Evolutionary conservation across 2,888 invertebrate genomes (phyloP), one percentile per base, ranked within the genome.

Genomic region (Agrochola circellaris): DNA sequence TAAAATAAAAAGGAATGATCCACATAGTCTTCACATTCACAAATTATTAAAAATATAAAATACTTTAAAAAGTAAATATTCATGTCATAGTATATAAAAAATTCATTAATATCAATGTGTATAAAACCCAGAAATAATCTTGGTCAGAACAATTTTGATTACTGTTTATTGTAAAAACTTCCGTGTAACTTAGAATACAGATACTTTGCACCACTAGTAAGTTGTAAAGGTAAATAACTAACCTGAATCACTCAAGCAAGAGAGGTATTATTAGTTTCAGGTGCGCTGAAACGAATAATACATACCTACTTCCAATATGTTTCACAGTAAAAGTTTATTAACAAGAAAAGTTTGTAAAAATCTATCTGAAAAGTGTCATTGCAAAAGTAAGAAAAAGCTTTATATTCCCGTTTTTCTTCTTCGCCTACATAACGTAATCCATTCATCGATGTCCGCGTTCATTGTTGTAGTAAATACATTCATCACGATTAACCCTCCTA

Each of bases 391-490:
- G 9, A 17, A 42, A 26, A 38, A 11, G 30, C 23, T 30, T 15
- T 20, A 11, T 73, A 8, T 17, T 48, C n/a, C 17, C 11, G 11
- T 51, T 61, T 6, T 30, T 51, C 60, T 56, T 42, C 45, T 8
- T 23, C 8, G 20, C 11, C 15, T 20, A 51, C 17, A 42, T 42
- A 7, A 42, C n/a, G 13, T 51, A 2, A 38, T 77, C 23, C 45
- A 75, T 65, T 80, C 64, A 64, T 17, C 23, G 56, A 61, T 56
- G 4, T 42, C 38, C 38, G 17, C 30, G 5, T 42, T 66, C 66
- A 66, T 81, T 75, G 54, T 69, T 75, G 9, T 75, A 75, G 45
- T 74, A 38, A 45, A 62, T 73, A 67, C 66, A 62, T 79, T 79
- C 48, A 62, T 66, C 60, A 77, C 68, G 11, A 61, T 56, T 61